Evolutionary conservation across 1,140 invertebrate species (phyloP).

Genomic region (Dendroctonus valens): DNA sequence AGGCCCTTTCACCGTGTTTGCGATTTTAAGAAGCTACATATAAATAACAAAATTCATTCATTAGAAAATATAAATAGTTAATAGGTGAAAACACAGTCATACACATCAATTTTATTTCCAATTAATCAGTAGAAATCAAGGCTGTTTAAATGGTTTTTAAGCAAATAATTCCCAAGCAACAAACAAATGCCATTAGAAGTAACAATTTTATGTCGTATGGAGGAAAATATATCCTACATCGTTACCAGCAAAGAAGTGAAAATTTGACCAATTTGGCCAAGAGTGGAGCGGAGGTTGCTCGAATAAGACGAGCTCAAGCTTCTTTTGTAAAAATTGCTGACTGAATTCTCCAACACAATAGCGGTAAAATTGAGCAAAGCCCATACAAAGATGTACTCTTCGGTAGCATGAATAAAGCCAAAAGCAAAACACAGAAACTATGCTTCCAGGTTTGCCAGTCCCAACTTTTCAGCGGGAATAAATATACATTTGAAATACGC

Average conservation of each 20-base stretch:
- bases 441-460: slow-evolving; percentile 62
- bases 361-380: slow-evolving; percentile 78
- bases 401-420: slow-evolving; percentile 81
- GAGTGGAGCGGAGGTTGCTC: slow-evolving; percentile 61
- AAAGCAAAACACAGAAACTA: slow-evolving; percentile 81
- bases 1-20: no score
- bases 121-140: no score
- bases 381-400: slow-evolving; percentile 80
- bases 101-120: no score
- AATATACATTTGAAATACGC: slow-evolving; percentile 70
- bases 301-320: slow-evolving; percentile 52
- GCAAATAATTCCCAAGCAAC: slow-evolving; percentile 33
- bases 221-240: slow-evolving; percentile 68
- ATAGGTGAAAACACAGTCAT: no score
- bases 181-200: slow-evolving; percentile 13
- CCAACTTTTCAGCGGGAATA: slow-evolving; percentile 58
- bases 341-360: slow-evolving; percentile 63
- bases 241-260: slow-evolving; percentile 78
- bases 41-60: no score
- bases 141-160: slow-evolving; percentile 4
- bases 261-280: slow-evolving; percentile 79
- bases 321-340: slow-evolving; percentile 18
- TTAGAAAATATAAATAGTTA: no score
- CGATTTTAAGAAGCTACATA: no score
- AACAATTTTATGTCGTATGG: neutral